Percentiles rank a stretch among this genome's conserved stretches.
Evolutionary conservation across 1,140 invertebrate species (phyloP).

Genomic region (Caenorhabditis inopinata): DNA sequence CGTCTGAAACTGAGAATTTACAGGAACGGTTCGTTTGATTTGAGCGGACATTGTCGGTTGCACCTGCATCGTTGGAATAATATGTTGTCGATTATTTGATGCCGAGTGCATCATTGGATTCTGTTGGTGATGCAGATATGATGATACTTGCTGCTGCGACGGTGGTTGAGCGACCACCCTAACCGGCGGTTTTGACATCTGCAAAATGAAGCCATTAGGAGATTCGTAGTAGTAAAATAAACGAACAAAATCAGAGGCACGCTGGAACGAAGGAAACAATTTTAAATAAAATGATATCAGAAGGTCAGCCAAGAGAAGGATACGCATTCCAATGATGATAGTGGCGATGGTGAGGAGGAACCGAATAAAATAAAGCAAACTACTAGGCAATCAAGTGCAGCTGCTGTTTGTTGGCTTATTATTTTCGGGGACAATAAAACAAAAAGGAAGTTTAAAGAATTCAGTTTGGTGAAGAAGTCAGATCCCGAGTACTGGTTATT

Average conservation of each 20-base stretch:
- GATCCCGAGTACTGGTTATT: not conserved
- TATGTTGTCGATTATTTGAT: not conserved
- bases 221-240: not conserved
- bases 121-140: not conserved
- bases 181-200: conserved; percentile 30
- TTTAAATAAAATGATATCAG: conserved; percentile 10
- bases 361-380: not conserved
- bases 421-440: conserved; percentile 20
- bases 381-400: conserved; percentile 8
- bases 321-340: conserved; percentile 10
- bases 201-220: not conserved
- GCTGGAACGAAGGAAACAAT: conserved; percentile 16
- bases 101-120: not conserved
- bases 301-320: not conserved
- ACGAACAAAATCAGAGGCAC: not conserved
- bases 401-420: not conserved
- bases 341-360: not conserved
- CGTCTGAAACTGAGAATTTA: conserved; percentile 8
- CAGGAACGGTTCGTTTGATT: not conserved
- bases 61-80: conserved; percentile 3
- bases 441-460: conserved; percentile 7
- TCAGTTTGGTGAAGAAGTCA: not conserved
- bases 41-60: conserved; percentile 11
- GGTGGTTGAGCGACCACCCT: conserved; percentile 24
- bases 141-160: not conserved